Evolutionary conservation across 2,797 vertebrate species (phyloP), one percentile per base, ranked within the genome.

Genomic region (Caiman crocodilus): DNA sequence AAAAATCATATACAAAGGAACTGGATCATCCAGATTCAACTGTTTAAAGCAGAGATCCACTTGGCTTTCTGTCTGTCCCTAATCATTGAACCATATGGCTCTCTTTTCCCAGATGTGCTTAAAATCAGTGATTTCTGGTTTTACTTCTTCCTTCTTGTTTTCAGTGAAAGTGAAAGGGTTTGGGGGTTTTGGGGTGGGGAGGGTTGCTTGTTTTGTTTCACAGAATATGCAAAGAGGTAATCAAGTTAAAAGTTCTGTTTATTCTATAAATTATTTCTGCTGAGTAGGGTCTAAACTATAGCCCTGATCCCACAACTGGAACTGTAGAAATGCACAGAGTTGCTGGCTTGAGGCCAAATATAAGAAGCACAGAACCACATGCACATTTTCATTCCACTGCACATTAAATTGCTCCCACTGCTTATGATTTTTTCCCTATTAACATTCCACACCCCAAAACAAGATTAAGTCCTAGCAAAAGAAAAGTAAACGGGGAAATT

Each of bases 381-480:
- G n/a, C 11, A 87, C 7, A 82, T 85, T 85, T 94, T 77, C 69
- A 79, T 79, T 7, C 63, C 1, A 35, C 79, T 85, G 61, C 35
- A 65, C 73, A 61, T 77, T 85, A 83, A 76, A 58, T 84, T 93
- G 14, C 84, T 91, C 76, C 76, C 82, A 82, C 75, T 76, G 25
- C 6, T 95, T 84, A 76, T 65, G 55, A 12, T 55, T 89, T 88
- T 83, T 71, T 85, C 59, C 42, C 90, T 93, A 87, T 87, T 95
- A 85, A 85, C 92, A 80, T 82, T 94, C 73, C 55, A 42, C 56
- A 30, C 80, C 73, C 16, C 82, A 90, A 91, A 95, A n/a, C 60
- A 93, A 85, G 21, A 94, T 67, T 89, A 89, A 89, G 88, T 93
- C 67, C 74, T 85, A 95, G 35, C 14, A 94, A 94, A 73, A 25